Evolutionary conservation across 2,888 invertebrate genomes (phyloP), one percentile per base, ranked within the genome.

Genomic region (Acanthosepion lycidas): DNA sequence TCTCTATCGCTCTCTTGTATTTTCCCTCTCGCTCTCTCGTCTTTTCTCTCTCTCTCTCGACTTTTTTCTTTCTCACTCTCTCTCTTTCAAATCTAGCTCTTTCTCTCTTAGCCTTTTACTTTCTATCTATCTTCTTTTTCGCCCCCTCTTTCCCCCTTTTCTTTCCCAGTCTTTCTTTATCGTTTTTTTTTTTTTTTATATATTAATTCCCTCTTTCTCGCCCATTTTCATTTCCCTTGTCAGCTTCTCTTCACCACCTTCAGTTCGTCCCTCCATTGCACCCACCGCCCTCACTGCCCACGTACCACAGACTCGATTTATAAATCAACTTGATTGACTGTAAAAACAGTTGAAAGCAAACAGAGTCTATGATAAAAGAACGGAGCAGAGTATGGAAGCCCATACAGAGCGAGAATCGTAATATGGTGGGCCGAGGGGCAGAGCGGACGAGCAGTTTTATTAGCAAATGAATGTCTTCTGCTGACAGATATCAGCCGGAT

Each of bases 261-360:
- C n/a, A 78, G 15, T 15, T 12, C 78, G 15, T n/a, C 18, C 78
- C n/a, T 78, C 18, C n/a, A 15, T n/a, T n/a, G 18, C 15, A 78
- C 9, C 78, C n/a, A 9, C 15, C 59, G 59, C 20, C 18, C n/a
- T 78, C n/a, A 33, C 78, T n/a, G 1, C 78, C n/a, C 42, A 33
- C 78, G 78, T 18, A 33, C 23, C 42, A 3, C 78, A 78, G 18
- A 12, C 78, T 33, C n/a, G 78, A 78, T 78, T 78, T 78, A 78
- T 78, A n/a, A 78, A 78, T 78, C n/a, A 15, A n/a, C n/a, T n/a
- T n/a, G 78, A 78, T 78, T n/a, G 78, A n/a, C n/a, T n/a, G n/a
- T 78, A 78, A n/a, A 78, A 78, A 78, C 78, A 78, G 78, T 78
- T 78, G 78, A 78, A 78, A 78, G n/a, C n/a, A 78, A 78, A 78